Conservation (phyloP, 1,140 invertebrate genomes). For the Rhyzopertha dominica region DNA sequence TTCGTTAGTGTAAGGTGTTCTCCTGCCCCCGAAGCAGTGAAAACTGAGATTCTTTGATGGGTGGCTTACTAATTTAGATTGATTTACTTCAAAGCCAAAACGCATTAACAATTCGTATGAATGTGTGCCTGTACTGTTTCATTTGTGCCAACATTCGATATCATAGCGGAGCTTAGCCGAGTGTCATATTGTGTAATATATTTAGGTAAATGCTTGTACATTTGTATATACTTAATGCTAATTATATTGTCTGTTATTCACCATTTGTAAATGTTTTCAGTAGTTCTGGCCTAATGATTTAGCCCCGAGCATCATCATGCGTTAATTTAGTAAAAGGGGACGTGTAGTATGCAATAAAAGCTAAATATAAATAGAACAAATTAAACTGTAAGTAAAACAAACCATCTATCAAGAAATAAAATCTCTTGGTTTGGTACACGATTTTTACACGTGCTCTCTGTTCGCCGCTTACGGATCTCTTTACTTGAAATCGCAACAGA, state of each 20-base stretch:
- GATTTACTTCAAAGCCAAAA: slow-evolving; percentile 9
- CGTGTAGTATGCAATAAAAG: slow-evolving; percentile 39
- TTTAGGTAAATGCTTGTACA: slow-evolving; percentile 41
- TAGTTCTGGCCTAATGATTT: slow-evolving; percentile 36
- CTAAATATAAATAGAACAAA: slow-evolving; percentile 28
- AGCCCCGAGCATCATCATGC: slow-evolving; percentile 32
- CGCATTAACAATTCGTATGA: slow-evolving; percentile 21
- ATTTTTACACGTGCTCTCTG: too few relatives aligned
- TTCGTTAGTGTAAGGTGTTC: too few relatives aligned
- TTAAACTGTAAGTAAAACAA: slow-evolving; percentile 10
- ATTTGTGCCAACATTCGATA: slow-evolving; percentile 33
- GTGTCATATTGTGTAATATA: slow-evolving; percentile 44
- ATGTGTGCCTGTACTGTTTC: slow-evolving; percentile 30
- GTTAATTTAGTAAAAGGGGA: slow-evolving; percentile 32
- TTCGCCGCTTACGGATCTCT: too few relatives aligned
- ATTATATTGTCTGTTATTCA: too few relatives aligned
- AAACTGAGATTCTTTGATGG: too few relatives aligned
- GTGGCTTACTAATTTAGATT: too few relatives aligned
- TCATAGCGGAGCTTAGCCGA: slow-evolving; percentile 29
- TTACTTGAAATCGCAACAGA: too few relatives aligned
- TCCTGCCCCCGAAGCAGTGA: too few relatives aligned
- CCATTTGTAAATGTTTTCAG: slow-evolving; percentile 33
- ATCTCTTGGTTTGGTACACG: too few relatives aligned
- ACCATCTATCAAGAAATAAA: too few relatives aligned
- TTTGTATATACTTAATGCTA: slow-evolving; percentile 46